Evolutionary conservation across 92 coral and sea anemone species (phyloP).

Genomic region (Pocillopora grandis): DNA sequence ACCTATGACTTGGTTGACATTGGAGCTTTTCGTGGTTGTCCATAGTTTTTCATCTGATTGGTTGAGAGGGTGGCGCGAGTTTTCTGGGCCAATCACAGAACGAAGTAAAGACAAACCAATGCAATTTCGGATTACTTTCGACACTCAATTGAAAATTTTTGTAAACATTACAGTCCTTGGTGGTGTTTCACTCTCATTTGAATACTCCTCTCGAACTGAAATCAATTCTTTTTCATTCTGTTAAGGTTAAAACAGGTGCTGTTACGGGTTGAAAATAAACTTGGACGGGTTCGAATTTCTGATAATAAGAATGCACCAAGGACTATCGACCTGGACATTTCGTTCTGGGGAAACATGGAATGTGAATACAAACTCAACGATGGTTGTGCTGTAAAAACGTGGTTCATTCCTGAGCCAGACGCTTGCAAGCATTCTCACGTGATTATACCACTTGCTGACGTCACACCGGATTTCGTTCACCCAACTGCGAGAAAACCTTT

Average conservation of each 20-base stretch:
- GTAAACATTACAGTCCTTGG: no score
- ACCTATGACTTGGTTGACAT: no score
- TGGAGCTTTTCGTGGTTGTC: no score
- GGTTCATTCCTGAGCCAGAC: slow-evolving; percentile 69
- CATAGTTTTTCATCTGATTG: no score
- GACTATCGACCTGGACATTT: slow-evolving; percentile 73
- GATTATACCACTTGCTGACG: slow-evolving; percentile 78
- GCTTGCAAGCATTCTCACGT: slow-evolving; percentile 61
- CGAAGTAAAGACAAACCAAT: no score
- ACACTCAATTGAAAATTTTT: no score
- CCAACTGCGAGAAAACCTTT: slow-evolving; percentile 58
- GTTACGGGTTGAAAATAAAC: slow-evolving; percentile 34
- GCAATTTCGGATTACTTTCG: no score
- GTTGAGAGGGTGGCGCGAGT: no score
- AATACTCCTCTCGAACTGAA: background rate
- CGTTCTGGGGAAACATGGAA: slow-evolving; percentile 53
- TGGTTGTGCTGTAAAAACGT: slow-evolving; percentile 22
- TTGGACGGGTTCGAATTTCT: slow-evolving; percentile 53
- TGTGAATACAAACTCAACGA: slow-evolving; percentile 39
- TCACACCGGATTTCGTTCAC: slow-evolving; percentile 74
- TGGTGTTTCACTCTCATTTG: background rate
- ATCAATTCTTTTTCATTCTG: background rate
- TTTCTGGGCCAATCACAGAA: no score
- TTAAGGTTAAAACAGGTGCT: slow-evolving; percentile 59
- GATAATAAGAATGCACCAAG: slow-evolving; percentile 49